Base-by-base conservation (phyloP, 2,888 invertebrate species). In the Ceramica pisi region DNA sequence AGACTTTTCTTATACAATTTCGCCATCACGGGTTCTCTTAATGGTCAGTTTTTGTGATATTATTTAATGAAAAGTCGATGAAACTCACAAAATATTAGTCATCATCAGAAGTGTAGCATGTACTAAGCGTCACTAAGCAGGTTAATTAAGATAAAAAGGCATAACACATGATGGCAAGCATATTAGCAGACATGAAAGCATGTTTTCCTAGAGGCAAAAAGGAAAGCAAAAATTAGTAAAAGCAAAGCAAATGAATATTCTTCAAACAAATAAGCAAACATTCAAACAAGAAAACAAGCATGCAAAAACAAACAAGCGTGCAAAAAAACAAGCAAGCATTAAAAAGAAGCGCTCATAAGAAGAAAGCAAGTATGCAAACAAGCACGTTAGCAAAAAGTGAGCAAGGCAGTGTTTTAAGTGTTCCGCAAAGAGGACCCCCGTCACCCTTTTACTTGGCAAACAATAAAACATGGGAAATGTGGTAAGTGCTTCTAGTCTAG, bases 111-210 rank as follows among this genome's bases (percentile, higher is more conserved):
- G 41, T 68, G 35, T 76, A 16, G 46, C 7, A 41, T 78, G 74
- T 78, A 75, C 79, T 75, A 78, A 75, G 74, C 74, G 23, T 77
- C 23, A 61, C 59, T 56, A 74, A 78, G 74, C 71, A 56, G n/a
- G 19, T 69, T 69, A 21, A 46, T 69, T 69, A 21, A 46, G 1
- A 44, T 2, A 46, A 38, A 23, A 61, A 66, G 51, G 23, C 50
- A 61, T 44, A 19, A 77, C 60, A 26, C 75, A 26, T 10, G 14
- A 21, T 68, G 23, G 41, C 19, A 59, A 77, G 77, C 60, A 48
- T 12, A 50, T 69, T 35, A 61, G 59, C 55, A 35, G 44, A 48
- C 19, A 73, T 63, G 12, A 38, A 71, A 57, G 35, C 44, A 14
- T 10, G 8, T 72, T 72, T 38, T n/a, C 55, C 50, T 61, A 9